Evolutionary conservation across 1,140 invertebrate genomes (phyloP).

Genomic region (Pentalonia nigronervosa): DNA sequence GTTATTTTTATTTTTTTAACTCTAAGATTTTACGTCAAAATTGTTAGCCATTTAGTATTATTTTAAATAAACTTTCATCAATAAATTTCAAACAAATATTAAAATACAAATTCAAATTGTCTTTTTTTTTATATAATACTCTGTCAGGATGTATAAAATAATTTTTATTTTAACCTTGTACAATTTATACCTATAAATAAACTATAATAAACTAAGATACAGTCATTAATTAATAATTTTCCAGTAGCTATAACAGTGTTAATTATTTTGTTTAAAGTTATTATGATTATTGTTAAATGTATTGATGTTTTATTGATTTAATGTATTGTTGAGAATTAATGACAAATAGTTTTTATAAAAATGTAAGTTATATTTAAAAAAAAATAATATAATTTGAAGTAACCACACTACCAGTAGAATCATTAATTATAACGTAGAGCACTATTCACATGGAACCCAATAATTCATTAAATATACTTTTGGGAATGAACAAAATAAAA

Average conservation of each 20-base stretch:
- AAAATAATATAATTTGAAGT: not conserved
- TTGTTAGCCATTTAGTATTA: not conserved
- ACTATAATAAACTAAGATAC: not conserved
- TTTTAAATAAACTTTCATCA: not conserved
- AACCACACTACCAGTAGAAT: not conserved
- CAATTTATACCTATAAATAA: not conserved
- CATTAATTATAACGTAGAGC: not conserved
- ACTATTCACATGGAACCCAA: not conserved
- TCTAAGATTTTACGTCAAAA: not conserved
- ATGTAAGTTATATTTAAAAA: not conserved
- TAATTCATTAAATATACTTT: not conserved
- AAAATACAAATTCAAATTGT: not conserved
- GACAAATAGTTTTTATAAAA: not conserved
- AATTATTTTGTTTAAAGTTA: not conserved
- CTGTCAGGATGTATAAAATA: not conserved
- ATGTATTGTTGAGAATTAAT: not conserved
- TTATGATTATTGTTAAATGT: not conserved
- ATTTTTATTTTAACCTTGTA: not conserved
- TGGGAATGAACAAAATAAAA: not conserved
- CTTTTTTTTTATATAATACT: not conserved
- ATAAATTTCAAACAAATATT: not conserved
- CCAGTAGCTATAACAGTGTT: not conserved
- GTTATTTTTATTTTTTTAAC: not conserved
- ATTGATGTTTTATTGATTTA: not conserved
- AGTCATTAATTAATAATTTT: not conserved